Evolutionary conservation across 2,113 vertebrate species (phyloP).

Genomic region (Cyphomyrus discorhynchus): DNA sequence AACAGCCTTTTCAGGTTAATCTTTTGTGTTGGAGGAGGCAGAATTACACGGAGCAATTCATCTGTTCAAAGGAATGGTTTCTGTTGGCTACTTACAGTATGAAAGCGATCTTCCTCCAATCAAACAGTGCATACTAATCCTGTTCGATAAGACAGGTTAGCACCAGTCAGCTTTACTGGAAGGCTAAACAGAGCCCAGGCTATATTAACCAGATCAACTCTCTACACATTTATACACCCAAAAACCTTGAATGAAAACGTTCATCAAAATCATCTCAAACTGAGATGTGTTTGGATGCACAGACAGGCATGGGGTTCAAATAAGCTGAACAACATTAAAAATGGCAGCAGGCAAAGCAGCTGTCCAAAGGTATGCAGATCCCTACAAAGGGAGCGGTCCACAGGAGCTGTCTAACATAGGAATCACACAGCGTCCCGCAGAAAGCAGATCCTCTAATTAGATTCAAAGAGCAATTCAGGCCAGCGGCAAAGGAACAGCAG

Average conservation of each 20-base stretch:
- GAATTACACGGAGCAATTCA: not conserved
- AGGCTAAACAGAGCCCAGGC: not conserved
- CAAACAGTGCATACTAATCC: not conserved
- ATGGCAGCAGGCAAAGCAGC: not conserved
- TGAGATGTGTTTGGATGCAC: not conserved
- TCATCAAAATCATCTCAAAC: not conserved
- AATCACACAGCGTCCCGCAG: not conserved
- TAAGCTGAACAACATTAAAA: not conserved
- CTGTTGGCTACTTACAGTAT: not conserved
- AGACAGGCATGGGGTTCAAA: not conserved
- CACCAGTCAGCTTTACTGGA: not conserved
- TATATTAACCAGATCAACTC: not conserved
- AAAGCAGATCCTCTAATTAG: conserved; percentile 16
- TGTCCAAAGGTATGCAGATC: not conserved
- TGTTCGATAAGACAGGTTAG: not conserved
- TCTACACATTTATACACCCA: not conserved
- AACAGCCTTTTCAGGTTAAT: not conserved
- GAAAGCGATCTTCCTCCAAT: not conserved
- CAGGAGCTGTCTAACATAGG: not conserved
- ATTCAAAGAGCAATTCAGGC: conserved; percentile 21
- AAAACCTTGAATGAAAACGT: not conserved
- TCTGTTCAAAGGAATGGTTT: not conserved
- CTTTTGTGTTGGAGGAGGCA: not conserved
- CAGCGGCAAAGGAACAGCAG: not conserved
- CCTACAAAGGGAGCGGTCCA: not conserved